Percentiles rank a stretch among this genome's conserved stretches.
Evolutionary conservation across 2,888 invertebrate species (phyloP).

Genomic region (Deilephila porcellus): DNA sequence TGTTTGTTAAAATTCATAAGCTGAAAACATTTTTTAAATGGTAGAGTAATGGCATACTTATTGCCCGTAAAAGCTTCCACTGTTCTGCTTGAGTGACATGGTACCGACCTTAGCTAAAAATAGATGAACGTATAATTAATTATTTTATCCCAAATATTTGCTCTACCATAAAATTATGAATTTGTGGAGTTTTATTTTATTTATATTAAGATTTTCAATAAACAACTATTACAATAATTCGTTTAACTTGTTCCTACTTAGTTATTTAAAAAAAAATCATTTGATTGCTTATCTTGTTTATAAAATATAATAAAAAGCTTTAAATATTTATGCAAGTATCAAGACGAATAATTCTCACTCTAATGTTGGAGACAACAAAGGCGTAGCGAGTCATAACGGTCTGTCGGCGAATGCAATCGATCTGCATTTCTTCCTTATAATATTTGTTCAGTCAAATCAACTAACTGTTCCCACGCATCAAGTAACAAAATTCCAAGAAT

Average conservation of each 20-base stretch:
- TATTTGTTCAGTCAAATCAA: slow-evolving; percentile 57
- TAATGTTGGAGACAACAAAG: slow-evolving; percentile 65
- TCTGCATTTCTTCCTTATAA: slow-evolving; percentile 69
- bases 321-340: slow-evolving; percentile 51
- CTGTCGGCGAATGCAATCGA: slow-evolving; percentile 68
- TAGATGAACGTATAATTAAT: too few relatives aligned
- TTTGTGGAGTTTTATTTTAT: not conserved
- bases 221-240: not conserved
- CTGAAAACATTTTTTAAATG: too few relatives aligned
- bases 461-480: slow-evolving; percentile 70
- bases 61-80: too few relatives aligned
- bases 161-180: not conserved
- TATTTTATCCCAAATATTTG: too few relatives aligned
- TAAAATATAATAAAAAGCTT: not conserved
- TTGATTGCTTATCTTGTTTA: not conserved
- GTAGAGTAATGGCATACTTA: too few relatives aligned
- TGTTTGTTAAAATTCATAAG: too few relatives aligned
- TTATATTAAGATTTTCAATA: not conserved
- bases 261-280: not conserved
- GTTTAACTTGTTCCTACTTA: not conserved
- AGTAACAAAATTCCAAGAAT: slow-evolving; percentile 43
- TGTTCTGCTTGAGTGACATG: too few relatives aligned
- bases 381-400: slow-evolving; percentile 79
- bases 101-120: too few relatives aligned
- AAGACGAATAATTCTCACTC: slow-evolving; percentile 45